phyloP scores from a whole-genome alignment of 2,888 invertebrate species.

The Rhyacophila evoluta region DNA sequence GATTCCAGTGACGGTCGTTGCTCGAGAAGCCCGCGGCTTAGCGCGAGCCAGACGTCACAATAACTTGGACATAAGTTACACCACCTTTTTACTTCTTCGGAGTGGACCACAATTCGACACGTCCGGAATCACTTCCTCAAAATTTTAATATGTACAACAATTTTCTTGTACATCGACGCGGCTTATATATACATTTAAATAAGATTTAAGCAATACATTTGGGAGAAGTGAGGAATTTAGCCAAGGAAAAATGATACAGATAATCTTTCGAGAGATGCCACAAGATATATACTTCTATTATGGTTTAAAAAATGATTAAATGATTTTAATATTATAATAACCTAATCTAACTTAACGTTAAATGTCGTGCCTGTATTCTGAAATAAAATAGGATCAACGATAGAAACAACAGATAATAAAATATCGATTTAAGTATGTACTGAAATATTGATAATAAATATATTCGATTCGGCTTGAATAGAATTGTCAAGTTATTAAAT shows the following conservation, averaged over 20 bases:
- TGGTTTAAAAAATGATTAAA: too few species aligned
- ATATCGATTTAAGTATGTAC: too few species aligned
- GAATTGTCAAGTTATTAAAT: too few species aligned
- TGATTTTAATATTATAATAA: too few species aligned
- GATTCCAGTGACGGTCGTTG: constrained; percentile 17
- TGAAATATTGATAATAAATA: too few species aligned
- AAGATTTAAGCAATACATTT: background rate
- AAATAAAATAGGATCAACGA: too few species aligned
- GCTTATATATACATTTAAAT: background rate
- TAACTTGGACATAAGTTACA: background rate
- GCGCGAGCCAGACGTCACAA: constrained; percentile 22
- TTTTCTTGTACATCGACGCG: background rate
- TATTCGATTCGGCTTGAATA: too few species aligned
- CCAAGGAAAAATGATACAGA: background rate
- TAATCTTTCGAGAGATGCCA: background rate
- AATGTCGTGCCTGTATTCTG: too few species aligned
- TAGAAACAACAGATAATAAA: too few species aligned
- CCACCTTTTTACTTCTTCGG: background rate
- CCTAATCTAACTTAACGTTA: too few species aligned
- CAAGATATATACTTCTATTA: too few species aligned
- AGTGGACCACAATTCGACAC: constrained; percentile 8
- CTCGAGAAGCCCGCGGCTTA: background rate
- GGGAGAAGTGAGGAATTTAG: background rate
- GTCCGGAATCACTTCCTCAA: constrained; percentile 19
- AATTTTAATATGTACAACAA: background rate